phyloP scores from a whole-genome alignment of 1,140 invertebrate genomes.

The Ceratosolen solmsi region DNA sequence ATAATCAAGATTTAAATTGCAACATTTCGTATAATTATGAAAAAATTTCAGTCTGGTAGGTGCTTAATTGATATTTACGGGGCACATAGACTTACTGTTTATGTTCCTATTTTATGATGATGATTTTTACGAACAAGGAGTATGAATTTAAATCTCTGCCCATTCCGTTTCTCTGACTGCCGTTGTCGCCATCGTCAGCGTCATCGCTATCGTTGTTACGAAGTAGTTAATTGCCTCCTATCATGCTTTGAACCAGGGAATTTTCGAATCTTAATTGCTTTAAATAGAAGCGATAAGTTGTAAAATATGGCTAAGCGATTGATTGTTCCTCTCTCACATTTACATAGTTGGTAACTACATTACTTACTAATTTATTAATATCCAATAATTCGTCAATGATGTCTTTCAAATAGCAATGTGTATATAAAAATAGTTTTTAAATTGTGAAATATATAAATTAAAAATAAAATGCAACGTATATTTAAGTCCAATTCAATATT shows the following conservation, averaged over 20 bases:
- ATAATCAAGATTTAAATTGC: background rate
- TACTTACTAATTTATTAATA: no score
- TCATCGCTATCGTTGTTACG: no score
- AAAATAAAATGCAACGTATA: no score
- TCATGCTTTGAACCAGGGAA: background rate
- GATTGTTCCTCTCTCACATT: background rate
- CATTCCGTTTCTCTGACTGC: no score
- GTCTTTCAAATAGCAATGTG: no score
- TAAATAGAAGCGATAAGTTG: background rate
- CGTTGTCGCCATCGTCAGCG: no score
- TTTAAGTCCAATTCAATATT: no score
- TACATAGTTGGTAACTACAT: background rate
- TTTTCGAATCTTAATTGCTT: slow-evolving; percentile 5
- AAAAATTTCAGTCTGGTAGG: background rate
- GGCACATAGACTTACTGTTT: background rate
- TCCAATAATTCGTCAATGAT: no score
- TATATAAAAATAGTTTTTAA: no score
- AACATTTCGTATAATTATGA: background rate
- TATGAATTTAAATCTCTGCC: background rate
- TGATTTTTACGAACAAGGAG: background rate
- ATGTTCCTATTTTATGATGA: background rate
- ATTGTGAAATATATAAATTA: no score
- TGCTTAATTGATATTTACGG: background rate
- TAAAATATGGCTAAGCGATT: background rate
- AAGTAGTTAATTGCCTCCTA: background rate